A percentile compares a stretch with the other conserved stretches of the same genome.
Evolutionary conservation across 2,888 invertebrate species (phyloP).

Genomic region (Drosophila kuntzei): DNA sequence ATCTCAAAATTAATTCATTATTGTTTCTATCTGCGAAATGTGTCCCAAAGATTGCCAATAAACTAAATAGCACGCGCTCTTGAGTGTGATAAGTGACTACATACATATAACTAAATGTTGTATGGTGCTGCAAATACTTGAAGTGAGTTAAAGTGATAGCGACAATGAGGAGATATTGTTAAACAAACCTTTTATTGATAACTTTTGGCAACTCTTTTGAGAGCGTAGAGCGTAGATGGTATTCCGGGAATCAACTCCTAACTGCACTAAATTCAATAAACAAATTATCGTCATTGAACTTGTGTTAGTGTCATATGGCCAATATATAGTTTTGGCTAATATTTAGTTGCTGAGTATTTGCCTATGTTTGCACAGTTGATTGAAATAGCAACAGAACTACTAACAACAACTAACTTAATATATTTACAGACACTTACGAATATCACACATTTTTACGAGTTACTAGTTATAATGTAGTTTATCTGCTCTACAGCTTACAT

Average conservation of each 20-base stretch:
- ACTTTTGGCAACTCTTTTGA: not conserved
- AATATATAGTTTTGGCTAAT: slow-evolving; percentile 5
- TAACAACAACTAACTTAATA: not conserved
- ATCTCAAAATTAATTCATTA: not conserved
- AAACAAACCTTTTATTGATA: not conserved
- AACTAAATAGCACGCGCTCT: slow-evolving; percentile 28
- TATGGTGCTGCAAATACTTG: not conserved
- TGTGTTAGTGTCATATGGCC: not conserved
- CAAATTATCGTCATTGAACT: not conserved
- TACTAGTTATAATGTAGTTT: not conserved
- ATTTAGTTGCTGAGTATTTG: not conserved
- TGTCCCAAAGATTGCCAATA: slow-evolving; percentile 5
- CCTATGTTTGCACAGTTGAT: slow-evolving; percentile 1
- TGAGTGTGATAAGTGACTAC: slow-evolving; percentile 18
- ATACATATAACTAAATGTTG: slow-evolving; percentile 7
- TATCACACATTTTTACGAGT: not conserved
- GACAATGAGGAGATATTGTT: not conserved
- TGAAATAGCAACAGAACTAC: not conserved
- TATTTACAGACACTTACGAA: not conserved
- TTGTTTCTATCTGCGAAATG: slow-evolving; percentile 17
- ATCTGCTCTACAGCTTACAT: not conserved
- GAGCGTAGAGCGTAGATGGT: not conserved
- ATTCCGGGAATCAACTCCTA: not conserved
- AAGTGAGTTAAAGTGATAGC: not conserved
- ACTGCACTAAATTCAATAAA: not conserved